Base-by-base conservation (phyloP, 2,797 vertebrate genomes). In the Rhinella marina region DNA sequence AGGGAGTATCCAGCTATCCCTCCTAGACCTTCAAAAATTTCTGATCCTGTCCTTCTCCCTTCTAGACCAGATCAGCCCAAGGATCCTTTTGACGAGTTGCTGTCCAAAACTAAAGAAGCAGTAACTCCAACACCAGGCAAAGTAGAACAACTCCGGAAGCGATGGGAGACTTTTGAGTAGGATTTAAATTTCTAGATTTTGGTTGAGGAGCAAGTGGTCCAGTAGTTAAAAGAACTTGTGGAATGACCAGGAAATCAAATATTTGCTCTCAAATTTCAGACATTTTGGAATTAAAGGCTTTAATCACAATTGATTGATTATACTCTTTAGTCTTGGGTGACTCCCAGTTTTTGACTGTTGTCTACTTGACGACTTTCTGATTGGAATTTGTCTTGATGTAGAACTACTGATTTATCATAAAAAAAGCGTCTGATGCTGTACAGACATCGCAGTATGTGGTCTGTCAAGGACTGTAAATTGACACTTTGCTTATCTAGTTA, bases 101-200 rank as follows among this genome's bases (percentile, higher is more conserved):
- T 99, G 91, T 95, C 90, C 90, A 96, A 98, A 93, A 96, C 94
- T 78, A 96, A 94, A 93, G 96, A 97, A 52, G 95, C 94, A 0
- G 91, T 95, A 90, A 91, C 94, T 3, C 93, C 96, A 32, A 92
- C 92, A 0, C 94, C 96, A n/a, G 95, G 96, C 92, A 97, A 96
- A 41, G 96, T 96, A 23, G 98, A 98, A 73, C 96, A 97, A 92
- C 96, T 98, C 84, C 93, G 97, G 84, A 96, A 95, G 91, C 96
- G 93, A 88, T 99, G 98, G 98, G 98, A 99, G 92, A 99, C 98
- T 7, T 99, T 99, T 88, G 98, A 99, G 92, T 99, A 92, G 96
- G 0, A 0, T 1, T 0, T 62, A 73, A 54, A 79, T 77, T 77
- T 25, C 9, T 78, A 27, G 72, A 16, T 77, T 52, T 62, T 29